A percentile compares a stretch with the other conserved stretches of the same genome.
Conservation (phyloP, 2,113 vertebrate species). For the Hydrolagus affinis region DNA sequence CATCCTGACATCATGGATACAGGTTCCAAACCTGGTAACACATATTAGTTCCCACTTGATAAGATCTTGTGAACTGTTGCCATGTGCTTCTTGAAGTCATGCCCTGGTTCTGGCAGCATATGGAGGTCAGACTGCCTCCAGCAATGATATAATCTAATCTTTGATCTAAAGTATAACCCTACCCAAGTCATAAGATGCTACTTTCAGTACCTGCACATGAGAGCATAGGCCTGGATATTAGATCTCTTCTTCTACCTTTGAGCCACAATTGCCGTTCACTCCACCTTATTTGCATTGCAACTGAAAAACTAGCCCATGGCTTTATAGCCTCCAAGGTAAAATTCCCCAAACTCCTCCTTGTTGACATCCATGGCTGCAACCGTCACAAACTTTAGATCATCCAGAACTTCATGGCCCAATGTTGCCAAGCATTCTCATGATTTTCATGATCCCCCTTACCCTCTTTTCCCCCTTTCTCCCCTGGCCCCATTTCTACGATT, state of each 20-base stretch:
- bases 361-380: no score
- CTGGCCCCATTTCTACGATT: no score
- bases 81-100: not conserved
- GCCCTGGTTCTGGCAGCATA: not conserved
- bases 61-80: not conserved
- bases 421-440: no score
- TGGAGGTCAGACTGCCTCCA: not conserved
- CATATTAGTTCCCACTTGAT: not conserved
- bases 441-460: no score
- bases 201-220: not conserved
- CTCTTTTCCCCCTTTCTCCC: no score
- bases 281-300: not conserved
- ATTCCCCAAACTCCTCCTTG: no score
- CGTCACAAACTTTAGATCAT: no score
- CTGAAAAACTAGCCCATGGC: no score
- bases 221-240: not conserved
- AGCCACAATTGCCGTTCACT: not conserved
- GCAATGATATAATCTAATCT: not conserved
- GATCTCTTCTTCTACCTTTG: not conserved
- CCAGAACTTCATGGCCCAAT: no score
- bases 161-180: not conserved
- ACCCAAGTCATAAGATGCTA: not conserved
- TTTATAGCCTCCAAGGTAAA: no score
- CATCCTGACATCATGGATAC: not conserved
- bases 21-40: not conserved